These are phyloP conservation scores for Entomyzon cyanotis DNA, from an alignment of 2,113 vertebrate species.

Conservation along the genomic window DNA sequence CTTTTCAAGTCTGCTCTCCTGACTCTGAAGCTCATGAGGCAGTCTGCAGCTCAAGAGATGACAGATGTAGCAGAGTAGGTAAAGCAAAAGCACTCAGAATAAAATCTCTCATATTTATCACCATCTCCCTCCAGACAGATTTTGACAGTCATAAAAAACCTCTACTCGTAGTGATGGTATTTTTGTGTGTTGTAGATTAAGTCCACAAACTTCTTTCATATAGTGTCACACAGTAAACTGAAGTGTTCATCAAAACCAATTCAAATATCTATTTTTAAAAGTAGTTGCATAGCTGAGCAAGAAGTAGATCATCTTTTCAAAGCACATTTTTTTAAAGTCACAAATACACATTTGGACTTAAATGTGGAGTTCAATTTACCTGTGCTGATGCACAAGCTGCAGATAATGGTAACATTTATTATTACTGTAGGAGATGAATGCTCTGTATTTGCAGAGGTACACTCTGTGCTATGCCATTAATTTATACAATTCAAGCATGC, in stretches of 20 bases:
- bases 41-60: background rate
- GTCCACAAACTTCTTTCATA: background rate
- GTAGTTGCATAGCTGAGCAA: background rate
- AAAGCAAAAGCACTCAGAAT: background rate
- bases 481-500: background rate
- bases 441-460: background rate
- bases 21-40: background rate
- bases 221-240: background rate
- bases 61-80: background rate
- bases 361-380: background rate
- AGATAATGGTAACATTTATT: background rate
- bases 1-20: conserved; percentile 24
- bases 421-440: background rate
- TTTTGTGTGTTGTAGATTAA: background rate
- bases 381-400: background rate
- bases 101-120: background rate
- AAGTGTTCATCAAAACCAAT: background rate
- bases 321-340: background rate
- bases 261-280: background rate
- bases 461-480: background rate
- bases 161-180: background rate
- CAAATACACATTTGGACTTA: background rate
- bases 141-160: background rate
- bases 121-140: background rate
- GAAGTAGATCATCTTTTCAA: background rate